Conservation (phyloP, 1,140 invertebrate species). For the Musca vetustissima region DNA sequence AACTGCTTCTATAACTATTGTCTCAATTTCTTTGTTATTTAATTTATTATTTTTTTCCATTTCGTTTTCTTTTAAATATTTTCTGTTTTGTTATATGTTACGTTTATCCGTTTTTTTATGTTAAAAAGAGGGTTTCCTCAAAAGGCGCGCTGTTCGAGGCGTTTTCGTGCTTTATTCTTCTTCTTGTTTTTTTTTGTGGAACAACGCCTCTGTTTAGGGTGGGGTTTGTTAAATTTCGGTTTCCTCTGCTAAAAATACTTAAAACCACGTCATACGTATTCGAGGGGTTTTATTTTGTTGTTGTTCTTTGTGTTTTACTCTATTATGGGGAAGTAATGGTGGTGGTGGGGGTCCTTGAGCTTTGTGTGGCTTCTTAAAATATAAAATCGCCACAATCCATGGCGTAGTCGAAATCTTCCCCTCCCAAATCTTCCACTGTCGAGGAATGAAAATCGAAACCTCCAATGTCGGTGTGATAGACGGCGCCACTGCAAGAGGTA, state of each 20-base stretch:
- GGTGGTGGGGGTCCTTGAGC: no score
- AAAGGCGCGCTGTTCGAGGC: conserved; percentile 1
- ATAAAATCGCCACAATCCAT: conserved; percentile 66
- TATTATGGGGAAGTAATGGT: background rate
- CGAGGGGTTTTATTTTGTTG: conserved; percentile 25
- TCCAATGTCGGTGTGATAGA: conserved; percentile 63
- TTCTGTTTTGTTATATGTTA: background rate
- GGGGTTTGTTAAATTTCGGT: conserved; percentile 16
- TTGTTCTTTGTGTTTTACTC: background rate
- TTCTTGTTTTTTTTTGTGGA: no score
- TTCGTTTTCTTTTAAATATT: background rate
- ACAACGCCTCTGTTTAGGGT: conserved; percentile 25
- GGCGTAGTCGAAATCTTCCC: conserved; percentile 65
- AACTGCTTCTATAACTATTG: conserved; percentile 11
- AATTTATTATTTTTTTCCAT: background rate
- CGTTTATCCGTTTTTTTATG: background rate
- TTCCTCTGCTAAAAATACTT: no score
- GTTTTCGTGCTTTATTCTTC: no score
- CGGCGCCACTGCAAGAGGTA: conserved; percentile 59
- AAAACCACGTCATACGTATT: conserved; percentile 16
- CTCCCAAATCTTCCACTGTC: conserved; percentile 57
- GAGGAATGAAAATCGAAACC: conserved; percentile 60
- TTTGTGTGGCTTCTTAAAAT: conserved; percentile 56
- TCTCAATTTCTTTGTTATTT: conserved; percentile 1
- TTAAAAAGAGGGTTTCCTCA: background rate